Base-by-base conservation (phyloP, 2,797 vertebrate genomes). In the Tokudaia tokunoshimensis region DNA sequence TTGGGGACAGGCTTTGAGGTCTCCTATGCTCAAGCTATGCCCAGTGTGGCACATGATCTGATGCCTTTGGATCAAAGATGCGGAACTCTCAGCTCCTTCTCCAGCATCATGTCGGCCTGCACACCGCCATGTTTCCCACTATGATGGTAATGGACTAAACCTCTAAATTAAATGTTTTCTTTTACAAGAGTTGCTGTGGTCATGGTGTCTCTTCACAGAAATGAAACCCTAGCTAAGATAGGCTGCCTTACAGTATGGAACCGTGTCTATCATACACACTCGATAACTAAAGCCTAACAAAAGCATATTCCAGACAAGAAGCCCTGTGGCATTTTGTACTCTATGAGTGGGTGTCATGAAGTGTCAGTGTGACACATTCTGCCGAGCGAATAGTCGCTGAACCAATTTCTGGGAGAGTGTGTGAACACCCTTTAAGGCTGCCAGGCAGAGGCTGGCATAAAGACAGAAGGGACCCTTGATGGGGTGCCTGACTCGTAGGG, bases 181-280 rank as follows among this genome's bases (percentile, higher is more conserved):
- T 76, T 50, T 76, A 15, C 26, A 2, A 50, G 44, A 47, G 44
- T 76, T 76, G 75, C 26, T 8, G 24, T 50, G 75, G 6, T 29
- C 13, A 31, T 76, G 44, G 44, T 76, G 24, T 47, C 44, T 76
- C 75, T 76, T 76, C 24, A 15, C 75, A 76, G 44, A 44, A 47
- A 76, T 31, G 47, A 47, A 50, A 50, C 41, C 44, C 75, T 29
- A 50, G 26, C 26, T 29, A 31, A 47, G 75, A 76, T 26, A 50
- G 75, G 50, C 81, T 96, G 81, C 85, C 94, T 92, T 26, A 59
- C 55, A 85, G 37, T 10, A 72, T n/a, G 52, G 85, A 6, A 78
- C 50, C 70, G 10, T 44, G 11, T 57, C 70, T 31, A 31, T 26
- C n/a, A 31, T 2, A 12, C 52, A 72, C 41, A 14, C 20, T 11